Evolutionary conservation across 2,113 vertebrate species (phyloP).

Genomic region (Campylorhamphus procurvoides): DNA sequence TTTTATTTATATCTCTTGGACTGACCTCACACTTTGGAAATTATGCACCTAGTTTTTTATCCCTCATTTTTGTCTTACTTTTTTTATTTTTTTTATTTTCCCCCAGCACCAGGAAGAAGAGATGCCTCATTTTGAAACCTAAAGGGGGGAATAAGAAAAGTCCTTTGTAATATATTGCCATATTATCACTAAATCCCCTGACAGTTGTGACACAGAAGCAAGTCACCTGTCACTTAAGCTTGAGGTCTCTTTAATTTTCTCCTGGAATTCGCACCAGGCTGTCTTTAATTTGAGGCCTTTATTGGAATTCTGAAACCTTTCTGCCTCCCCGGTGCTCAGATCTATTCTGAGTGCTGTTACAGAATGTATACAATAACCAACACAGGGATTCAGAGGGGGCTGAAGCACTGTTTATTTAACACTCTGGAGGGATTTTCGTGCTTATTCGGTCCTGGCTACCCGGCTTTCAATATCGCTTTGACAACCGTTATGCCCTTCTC

Average conservation of each 20-base stretch:
- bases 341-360: slow-evolving; percentile 94
- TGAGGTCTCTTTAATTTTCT: slow-evolving; percentile 99
- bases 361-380: slow-evolving; percentile 99
- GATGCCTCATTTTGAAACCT: slow-evolving; percentile 82
- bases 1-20: slow-evolving; percentile 57
- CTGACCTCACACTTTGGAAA: slow-evolving; percentile 72
- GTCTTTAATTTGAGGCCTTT: slow-evolving; percentile 90
- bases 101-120: slow-evolving; percentile 70
- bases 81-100: not conserved
- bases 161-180: slow-evolving; percentile 89
- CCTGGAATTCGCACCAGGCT: slow-evolving; percentile 92
- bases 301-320: slow-evolving; percentile 88
- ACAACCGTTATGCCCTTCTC: slow-evolving; percentile 91
- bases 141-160: slow-evolving; percentile 81
- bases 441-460: slow-evolving; percentile 85
- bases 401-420: slow-evolving; percentile 96
- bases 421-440: slow-evolving; percentile 97
- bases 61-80: slow-evolving; percentile 46
- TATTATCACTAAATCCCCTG: slow-evolving; percentile 88
- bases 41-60: slow-evolving; percentile 62
- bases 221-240: slow-evolving; percentile 89
- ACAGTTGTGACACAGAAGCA: slow-evolving; percentile 86
- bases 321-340: slow-evolving; percentile 84
- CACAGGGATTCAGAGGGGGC: slow-evolving; percentile 83
- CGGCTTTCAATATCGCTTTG: slow-evolving; percentile 91